phyloP scores from a whole-genome alignment of 1,140 invertebrate genomes.

The Zaprionus kolodkinae region DNA sequence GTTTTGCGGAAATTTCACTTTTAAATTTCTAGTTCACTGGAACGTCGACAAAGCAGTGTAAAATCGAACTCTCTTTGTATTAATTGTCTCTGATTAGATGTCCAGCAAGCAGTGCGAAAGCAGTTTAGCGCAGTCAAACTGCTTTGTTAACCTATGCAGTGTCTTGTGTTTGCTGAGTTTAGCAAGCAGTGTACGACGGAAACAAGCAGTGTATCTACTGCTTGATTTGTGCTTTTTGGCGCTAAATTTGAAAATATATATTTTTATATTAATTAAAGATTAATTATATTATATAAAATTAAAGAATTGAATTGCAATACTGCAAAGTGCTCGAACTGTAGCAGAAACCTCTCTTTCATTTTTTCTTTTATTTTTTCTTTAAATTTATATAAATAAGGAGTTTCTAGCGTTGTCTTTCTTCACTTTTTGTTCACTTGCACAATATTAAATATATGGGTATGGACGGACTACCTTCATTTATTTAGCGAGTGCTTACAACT shows the following conservation, averaged over 20 bases:
- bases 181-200: not conserved
- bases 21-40: not conserved
- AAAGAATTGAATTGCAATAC: too few relatives aligned
- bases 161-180: too few relatives aligned
- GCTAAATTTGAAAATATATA: too few relatives aligned
- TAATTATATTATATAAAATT: too few relatives aligned
- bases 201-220: not conserved
- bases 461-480: not conserved
- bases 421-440: not conserved
- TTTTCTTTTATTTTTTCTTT: too few relatives aligned
- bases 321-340: too few relatives aligned
- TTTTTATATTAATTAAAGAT: too few relatives aligned
- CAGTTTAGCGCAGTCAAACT: not conserved
- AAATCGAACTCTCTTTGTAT: not conserved
- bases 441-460: not conserved
- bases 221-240: not conserved
- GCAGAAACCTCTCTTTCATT: too few relatives aligned
- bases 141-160: not conserved
- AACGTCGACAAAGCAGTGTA: not conserved
- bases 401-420: too few relatives aligned
- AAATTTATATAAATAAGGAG: too few relatives aligned
- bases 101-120: not conserved
- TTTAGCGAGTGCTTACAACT: slow-evolving; percentile 55
- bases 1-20: too few relatives aligned
- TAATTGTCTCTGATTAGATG: not conserved